Conservation (phyloP, 2,113 vertebrate species). For the Felis chaus region DNA sequence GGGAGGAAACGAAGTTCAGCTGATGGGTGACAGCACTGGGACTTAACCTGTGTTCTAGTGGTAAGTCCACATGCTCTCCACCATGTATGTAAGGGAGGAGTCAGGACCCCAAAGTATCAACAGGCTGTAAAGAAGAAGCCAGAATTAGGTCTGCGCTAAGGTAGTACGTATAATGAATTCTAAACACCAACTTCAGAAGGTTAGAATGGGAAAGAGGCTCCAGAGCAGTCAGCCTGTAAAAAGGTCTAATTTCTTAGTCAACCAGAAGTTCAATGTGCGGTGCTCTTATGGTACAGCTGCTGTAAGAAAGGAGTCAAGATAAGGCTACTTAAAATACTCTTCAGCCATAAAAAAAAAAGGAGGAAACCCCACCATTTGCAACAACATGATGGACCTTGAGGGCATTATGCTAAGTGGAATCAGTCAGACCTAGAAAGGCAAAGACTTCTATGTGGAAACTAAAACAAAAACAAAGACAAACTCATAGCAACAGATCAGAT, state of each 20-base stretch:
- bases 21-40: background rate
- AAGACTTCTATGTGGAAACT: background rate
- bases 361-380: background rate
- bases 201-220: background rate
- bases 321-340: background rate
- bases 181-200: background rate
- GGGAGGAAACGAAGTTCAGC: background rate
- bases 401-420: background rate
- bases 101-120: background rate
- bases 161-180: background rate
- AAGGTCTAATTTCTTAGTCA: background rate
- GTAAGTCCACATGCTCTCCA: background rate
- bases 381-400: background rate
- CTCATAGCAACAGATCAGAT: background rate
- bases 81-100: background rate
- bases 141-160: background rate
- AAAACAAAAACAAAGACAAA: background rate
- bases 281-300: background rate
- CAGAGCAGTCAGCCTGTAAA: background rate
- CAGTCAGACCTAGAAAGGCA: background rate
- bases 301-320: background rate
- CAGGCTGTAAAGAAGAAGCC: background rate
- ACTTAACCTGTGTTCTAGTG: background rate
- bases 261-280: background rate
- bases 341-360: background rate